phyloP scores from a whole-genome alignment of 2,797 vertebrate genomes.

The Gambusia yucatana region DNA sequence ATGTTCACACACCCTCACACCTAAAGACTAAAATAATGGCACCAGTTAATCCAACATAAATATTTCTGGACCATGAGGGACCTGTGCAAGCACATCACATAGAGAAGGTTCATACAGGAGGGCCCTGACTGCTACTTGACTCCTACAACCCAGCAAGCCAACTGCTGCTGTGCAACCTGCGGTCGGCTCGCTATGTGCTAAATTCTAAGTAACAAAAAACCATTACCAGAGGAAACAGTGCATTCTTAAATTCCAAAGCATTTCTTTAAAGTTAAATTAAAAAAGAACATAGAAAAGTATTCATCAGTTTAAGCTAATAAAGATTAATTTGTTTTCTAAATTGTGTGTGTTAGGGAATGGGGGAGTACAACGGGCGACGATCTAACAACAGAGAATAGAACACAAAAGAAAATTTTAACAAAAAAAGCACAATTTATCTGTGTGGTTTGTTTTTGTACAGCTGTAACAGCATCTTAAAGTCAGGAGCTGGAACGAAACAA shows the following conservation, averaged over 20 bases:
- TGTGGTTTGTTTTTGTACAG: background rate
- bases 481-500: background rate
- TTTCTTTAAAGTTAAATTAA: background rate
- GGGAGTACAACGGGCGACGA: too few relatives aligned
- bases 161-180: background rate
- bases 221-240: background rate
- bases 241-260: background rate
- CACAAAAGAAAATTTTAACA: background rate
- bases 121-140: background rate
- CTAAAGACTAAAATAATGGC: background rate
- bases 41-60: background rate
- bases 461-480: background rate
- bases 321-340: background rate
- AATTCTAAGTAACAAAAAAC: background rate
- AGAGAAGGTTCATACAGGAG: background rate
- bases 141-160: background rate
- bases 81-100: background rate
- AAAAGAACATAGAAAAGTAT: background rate
- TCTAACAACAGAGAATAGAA: background rate
- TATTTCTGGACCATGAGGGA: too few relatives aligned
- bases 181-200: background rate
- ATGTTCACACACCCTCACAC: background rate
- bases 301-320: background rate
- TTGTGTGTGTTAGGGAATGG: background rate
- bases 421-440: background rate